Evolutionary conservation across 2,888 invertebrate species (phyloP), one percentile per base, ranked within the genome.

Genomic region (Tethea ocularis): DNA sequence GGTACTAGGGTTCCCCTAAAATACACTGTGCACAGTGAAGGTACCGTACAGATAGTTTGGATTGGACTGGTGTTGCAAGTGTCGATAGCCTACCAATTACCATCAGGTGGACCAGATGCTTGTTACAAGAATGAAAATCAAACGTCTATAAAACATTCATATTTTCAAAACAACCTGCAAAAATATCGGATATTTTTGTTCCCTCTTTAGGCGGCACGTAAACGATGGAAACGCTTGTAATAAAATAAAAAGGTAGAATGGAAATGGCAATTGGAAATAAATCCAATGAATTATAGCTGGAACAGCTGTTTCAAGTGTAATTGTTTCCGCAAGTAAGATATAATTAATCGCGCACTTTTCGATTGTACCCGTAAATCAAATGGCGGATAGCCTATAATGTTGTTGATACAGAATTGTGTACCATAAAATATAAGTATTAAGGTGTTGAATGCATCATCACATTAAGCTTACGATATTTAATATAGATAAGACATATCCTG

Each of bases 261-360:
- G 59, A 64, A 54, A 54, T n/a, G 54, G 22, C 54, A 33, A 54
- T 54, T 54, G 54, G 54, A 54, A 54, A 54, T 69, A 72, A 75
- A 74, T 72, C 71, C 69, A 57, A 71, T 78, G 78, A 79, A 60
- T 77, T 72, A 80, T 76, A 54, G 69, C 68, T 52, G 61, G 59
- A 57, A 63, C 77, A 76, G 71, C 69, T 74, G 76, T 60, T 59
- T 59, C 33, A 61, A 60, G 62, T 64, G 75, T 78, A 81, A 80
- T 80, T 81, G 80, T 78, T 75, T 81, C 76, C 72, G 71, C 71
- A 75, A 77, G 75, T 69, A 76, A 74, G 71, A 77, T 72, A 72
- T 70, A 73, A 78, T 77, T 20, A 36, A 54, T 54, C 46, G 46
- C 15, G 60, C 66, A 53, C 57, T 20, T 46, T 46, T 46, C 46